Conservation (phyloP, 64 coral and sea anemone species). For the Montipora capricornis region DNA sequence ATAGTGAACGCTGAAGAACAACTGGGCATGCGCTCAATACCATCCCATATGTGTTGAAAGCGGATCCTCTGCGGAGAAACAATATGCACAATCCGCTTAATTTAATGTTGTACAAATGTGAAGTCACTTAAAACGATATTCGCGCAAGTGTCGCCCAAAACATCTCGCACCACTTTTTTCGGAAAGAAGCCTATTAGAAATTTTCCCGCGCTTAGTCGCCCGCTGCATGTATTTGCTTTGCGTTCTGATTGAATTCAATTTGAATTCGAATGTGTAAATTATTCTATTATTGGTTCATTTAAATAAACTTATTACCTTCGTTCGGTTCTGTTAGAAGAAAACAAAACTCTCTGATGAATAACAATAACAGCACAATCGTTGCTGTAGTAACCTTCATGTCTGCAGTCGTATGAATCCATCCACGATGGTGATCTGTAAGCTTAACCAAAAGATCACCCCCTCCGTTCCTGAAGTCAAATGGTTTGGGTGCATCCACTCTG, state of each 20-base stretch:
- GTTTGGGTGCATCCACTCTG: constrained; percentile 50
- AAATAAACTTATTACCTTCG: no score
- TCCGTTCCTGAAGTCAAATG: constrained; percentile 64
- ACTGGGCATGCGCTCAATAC: constrained; percentile 58
- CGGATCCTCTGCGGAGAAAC: constrained; percentile 56
- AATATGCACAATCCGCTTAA: not conserved
- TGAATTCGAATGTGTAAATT: no score
- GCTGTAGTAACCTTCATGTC: not conserved
- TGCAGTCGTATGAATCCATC: not conserved
- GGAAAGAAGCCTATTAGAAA: no score
- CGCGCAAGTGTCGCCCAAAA: no score
- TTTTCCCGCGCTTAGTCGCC: no score
- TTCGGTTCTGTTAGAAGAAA: no score
- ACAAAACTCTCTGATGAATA: no score
- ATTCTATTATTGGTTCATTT: not conserved
- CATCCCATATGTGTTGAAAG: constrained; percentile 76
- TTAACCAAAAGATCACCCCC: constrained; percentile 68
- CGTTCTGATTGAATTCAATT: no score
- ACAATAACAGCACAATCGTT: not conserved
- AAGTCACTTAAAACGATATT: no score
- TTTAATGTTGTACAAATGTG: no score
- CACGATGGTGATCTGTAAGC: not conserved
- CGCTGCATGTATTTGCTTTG: no score
- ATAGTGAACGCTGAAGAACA: constrained; percentile 51
- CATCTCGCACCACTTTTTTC: no score